Evolutionary conservation across 2,888 invertebrate species (phyloP), one percentile per base, ranked within the genome.

Genomic region (Caenorhabditis virilis): DNA sequence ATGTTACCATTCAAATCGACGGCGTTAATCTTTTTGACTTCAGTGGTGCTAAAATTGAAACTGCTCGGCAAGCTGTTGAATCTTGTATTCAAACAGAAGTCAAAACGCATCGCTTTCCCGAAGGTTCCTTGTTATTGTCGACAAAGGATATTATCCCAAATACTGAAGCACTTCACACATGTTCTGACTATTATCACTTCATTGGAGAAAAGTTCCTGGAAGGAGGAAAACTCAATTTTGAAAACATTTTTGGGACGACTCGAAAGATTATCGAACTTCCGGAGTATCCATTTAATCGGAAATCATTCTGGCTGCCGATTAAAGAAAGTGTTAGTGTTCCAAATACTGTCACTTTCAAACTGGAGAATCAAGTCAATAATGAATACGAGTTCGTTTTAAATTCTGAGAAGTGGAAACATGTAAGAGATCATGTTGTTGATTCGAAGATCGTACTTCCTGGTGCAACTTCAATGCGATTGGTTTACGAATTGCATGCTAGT

Each of bases 351-450:
- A 30, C 13, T 30, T 30, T 13, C 6, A 9, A 6, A 13, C 6
- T 6, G 7, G 13, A 11, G n/a, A 33, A 16, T 23, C 16, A 26
- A 30, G 30, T 13, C 7, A 42, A 23, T 25, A 25, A n/a, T 1
- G 39, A 45, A 1, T 54, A 58, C 16, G 45, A 55, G 16, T 52
- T 67, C 11, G 25, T 55, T 13, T 18, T 70, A 22, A 56, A 67
- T 13, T 52, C 51, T 5, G 48, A 53, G 0, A 63, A 63, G 49
- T 72, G 68, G 66, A 50, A 33, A 25, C 66, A 73, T 35, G 63
- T 73, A 1, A 54, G 50, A n/a, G 62, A 70, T 22, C 72, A 73
- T 42, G 61, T 73, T 2, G 65, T 73, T 39, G 62, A 73, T 41
- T 46, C 53, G 3, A 57, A 62, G 45, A 48, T 73, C n/a, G 68